These are phyloP conservation scores for Drosophila meridiana DNA, from an alignment of 2,888 invertebrate genomes.

Conservation along the genomic window DNA sequence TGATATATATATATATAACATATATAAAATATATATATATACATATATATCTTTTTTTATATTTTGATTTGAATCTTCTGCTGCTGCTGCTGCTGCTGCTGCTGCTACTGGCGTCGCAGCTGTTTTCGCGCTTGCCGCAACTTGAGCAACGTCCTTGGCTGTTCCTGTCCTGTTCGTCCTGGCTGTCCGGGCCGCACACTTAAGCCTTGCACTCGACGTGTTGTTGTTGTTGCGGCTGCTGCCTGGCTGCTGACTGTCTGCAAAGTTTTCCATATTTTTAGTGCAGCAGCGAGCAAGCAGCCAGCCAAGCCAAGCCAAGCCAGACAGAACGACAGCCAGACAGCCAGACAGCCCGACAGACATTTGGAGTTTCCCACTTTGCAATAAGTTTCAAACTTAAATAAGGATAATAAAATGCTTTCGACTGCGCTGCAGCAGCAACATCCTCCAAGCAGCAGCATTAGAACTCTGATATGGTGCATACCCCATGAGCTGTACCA, in stretches of 20 bases:
- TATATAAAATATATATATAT: background rate
- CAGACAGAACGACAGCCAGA: slow-evolving; percentile 14
- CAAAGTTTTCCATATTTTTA: slow-evolving; percentile 80
- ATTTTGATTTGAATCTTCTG: slow-evolving; percentile 34
- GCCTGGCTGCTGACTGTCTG: slow-evolving; percentile 72
- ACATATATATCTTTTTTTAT: background rate
- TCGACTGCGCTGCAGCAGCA: slow-evolving; percentile 62
- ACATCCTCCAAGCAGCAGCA: slow-evolving; percentile 35
- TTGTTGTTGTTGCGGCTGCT: slow-evolving; percentile 53
- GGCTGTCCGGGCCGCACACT: slow-evolving; percentile 51
- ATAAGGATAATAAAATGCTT: slow-evolving; percentile 83
- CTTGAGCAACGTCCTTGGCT: slow-evolving; percentile 79
- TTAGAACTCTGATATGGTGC: slow-evolving; percentile 40
- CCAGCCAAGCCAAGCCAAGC: slow-evolving; percentile 17
- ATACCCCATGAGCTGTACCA: slow-evolving; percentile 14
- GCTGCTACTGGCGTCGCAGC: slow-evolving; percentile 50
- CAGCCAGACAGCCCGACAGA: slow-evolving; percentile 42
- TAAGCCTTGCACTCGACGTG: slow-evolving; percentile 65
- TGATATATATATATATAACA: background rate
- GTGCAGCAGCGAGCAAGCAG: slow-evolving; percentile 53
- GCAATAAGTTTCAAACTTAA: slow-evolving; percentile 82
- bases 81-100: slow-evolving; percentile 15
- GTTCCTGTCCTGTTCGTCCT: slow-evolving; percentile 49
- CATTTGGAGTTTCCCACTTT: slow-evolving; percentile 82
- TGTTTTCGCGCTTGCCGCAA: slow-evolving; percentile 73